Conservation (phyloP, 2,113 vertebrate genomes). For the Siniperca knerii region DNA sequence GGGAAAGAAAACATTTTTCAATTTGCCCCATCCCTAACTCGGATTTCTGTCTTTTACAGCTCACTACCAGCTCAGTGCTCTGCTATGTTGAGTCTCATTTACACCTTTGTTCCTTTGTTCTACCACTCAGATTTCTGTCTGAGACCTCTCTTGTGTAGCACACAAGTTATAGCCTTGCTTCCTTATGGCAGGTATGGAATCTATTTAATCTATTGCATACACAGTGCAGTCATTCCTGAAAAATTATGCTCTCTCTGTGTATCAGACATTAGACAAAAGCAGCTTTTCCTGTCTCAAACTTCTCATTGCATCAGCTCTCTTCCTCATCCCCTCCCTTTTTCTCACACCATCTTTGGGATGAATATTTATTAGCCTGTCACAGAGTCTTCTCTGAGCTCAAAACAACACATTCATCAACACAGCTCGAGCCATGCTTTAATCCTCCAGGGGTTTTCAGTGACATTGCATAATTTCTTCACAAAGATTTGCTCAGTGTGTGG, state of each 20-base stretch:
- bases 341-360: conserved; percentile 45
- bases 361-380: conserved; percentile 69
- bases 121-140: conserved; percentile 26
- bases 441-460: conserved; percentile 44
- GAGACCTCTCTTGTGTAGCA: conserved; percentile 19
- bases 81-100: conserved; percentile 14
- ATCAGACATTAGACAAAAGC: conserved; percentile 42
- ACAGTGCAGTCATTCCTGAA: conserved; percentile 8
- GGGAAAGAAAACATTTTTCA: conserved; percentile 5
- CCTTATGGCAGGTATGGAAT: conserved; percentile 16
- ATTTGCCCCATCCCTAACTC: not conserved
- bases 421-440: conserved; percentile 41
- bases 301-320: conserved; percentile 52
- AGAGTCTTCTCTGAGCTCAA: conserved; percentile 52
- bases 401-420: conserved; percentile 65
- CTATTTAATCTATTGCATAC: not conserved
- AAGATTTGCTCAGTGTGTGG: conserved; percentile 37
- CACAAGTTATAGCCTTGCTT: not conserved
- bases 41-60: not conserved
- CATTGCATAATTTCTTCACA: conserved; percentile 22
- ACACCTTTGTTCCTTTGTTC: conserved; percentile 35
- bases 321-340: conserved; percentile 23
- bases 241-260: not conserved
- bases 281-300: conserved; percentile 22
- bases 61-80: conserved; percentile 17